These are phyloP conservation scores for Acrobasis repandana DNA, from an alignment of 2,888 invertebrate genomes.

Conservation along the genomic window DNA sequence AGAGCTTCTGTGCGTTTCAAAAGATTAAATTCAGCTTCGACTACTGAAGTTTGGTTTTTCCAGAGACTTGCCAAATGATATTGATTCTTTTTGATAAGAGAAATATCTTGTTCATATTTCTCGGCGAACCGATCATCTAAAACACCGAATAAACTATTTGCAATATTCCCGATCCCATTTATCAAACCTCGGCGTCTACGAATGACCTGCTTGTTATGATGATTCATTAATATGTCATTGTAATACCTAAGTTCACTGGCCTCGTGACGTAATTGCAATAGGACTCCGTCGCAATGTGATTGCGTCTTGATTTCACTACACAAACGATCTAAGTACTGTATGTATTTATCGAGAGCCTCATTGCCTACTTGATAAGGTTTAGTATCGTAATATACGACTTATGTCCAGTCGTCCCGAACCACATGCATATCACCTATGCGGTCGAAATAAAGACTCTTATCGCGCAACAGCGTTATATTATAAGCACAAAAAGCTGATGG, in stretches of 20 bases:
- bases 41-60: constrained; percentile 1
- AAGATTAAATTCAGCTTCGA: background rate
- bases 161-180: background rate
- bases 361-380: background rate
- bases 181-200: background rate
- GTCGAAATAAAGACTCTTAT: background rate
- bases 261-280: no score
- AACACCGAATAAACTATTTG: background rate
- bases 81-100: background rate
- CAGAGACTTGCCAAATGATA: no score
- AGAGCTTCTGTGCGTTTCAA: background rate
- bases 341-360: no score
- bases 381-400: background rate
- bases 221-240: no score
- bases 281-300: no score
- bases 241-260: no score
- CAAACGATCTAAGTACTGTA: background rate
- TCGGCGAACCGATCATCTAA: background rate
- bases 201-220: no score
- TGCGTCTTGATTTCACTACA: background rate
- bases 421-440: background rate
- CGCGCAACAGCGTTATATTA: background rate
- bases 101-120: background rate
- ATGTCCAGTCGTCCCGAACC: background rate
- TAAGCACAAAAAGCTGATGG: no score